Percentiles rank a stretch among this genome's conserved stretches.
These are phyloP conservation scores for Argopecten irradians DNA, from an alignment of 1,140 invertebrate genomes.

Conservation along the genomic window DNA sequence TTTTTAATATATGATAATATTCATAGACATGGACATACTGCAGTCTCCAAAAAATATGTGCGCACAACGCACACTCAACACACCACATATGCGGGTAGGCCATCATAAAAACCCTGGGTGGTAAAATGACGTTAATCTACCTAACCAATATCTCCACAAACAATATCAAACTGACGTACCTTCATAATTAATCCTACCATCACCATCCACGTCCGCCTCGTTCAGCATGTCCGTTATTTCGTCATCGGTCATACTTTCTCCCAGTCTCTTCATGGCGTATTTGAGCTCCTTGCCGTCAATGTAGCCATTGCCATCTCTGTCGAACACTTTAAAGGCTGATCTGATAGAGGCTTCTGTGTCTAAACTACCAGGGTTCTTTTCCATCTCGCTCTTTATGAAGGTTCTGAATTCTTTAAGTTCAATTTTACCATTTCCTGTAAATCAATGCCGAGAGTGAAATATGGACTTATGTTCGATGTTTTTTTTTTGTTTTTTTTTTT, in stretches of 20 bases:
- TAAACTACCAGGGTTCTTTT: slow-evolving; percentile 47
- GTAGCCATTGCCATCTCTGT: slow-evolving; percentile 96
- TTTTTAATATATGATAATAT: too few species aligned
- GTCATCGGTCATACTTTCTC: slow-evolving; percentile 91
- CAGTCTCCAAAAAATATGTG: too few species aligned
- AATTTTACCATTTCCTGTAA: slow-evolving; percentile 64
- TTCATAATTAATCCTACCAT: slow-evolving; percentile 77
- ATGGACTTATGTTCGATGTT: too few species aligned
- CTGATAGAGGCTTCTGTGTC: slow-evolving; percentile 85
- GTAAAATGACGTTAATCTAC: too few species aligned
- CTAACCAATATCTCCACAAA: too few species aligned
- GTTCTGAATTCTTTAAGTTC: slow-evolving; percentile 64
- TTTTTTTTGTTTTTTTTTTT: too few species aligned
- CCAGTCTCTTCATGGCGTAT: slow-evolving; percentile 92
- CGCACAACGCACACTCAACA: too few species aligned
- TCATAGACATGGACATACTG: too few species aligned
- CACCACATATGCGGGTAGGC: too few species aligned
- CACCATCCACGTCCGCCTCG: slow-evolving; percentile 92
- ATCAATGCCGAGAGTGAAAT: neutral
- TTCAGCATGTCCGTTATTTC: slow-evolving; percentile 96
- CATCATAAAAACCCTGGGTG: too few species aligned
- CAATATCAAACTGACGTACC: too few species aligned
- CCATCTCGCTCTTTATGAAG: slow-evolving; percentile 60
- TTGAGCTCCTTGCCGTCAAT: slow-evolving; percentile 67
- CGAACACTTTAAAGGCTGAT: slow-evolving; percentile 98